Evolutionary conservation across 2,797 vertebrate species (phyloP).

Genomic region (Pyrocephalus nanus): DNA sequence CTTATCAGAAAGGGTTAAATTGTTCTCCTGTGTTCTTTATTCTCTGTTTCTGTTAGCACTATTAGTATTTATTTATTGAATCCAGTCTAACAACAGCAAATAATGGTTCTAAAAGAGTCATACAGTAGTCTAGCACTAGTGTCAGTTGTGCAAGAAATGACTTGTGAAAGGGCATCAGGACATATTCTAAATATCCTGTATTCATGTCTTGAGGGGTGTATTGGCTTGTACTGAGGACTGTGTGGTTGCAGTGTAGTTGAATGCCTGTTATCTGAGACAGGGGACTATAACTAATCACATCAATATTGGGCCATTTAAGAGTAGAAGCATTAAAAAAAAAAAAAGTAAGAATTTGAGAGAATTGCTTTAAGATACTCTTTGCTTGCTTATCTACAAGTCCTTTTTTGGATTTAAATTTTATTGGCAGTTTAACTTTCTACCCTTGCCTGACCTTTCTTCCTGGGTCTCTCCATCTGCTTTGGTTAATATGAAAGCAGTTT

Average conservation of each 20-base stretch:
- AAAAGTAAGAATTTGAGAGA: background rate
- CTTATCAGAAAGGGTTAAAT: background rate
- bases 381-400: background rate
- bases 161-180: background rate
- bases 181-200: background rate
- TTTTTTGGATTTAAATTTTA: background rate
- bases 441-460: background rate
- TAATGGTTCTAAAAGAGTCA: background rate
- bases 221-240: background rate
- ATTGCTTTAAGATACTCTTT: background rate
- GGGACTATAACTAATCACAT: background rate
- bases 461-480: background rate
- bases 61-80: background rate
- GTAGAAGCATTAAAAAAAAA: background rate
- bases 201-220: background rate
- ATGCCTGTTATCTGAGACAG: background rate
- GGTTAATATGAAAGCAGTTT: background rate
- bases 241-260: background rate
- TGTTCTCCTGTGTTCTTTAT: background rate
- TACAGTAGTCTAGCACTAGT: background rate
- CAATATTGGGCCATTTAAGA: background rate
- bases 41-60: background rate
- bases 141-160: background rate
- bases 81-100: background rate
- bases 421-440: background rate